Conservation (phyloP, 1,140 invertebrate genomes). For the Aplysia californica region DNA sequence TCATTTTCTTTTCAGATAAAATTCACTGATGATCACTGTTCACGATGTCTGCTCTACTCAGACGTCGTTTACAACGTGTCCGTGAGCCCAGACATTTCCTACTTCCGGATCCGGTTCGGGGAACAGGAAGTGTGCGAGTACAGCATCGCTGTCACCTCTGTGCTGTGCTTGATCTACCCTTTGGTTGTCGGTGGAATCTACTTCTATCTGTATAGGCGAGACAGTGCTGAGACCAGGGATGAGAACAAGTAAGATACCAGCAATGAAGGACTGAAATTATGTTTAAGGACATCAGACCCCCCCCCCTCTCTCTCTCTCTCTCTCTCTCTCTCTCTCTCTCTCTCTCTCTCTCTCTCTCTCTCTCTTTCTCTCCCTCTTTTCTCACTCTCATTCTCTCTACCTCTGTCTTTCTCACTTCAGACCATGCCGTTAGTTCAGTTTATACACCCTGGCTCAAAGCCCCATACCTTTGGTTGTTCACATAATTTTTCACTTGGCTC, state of each 20-base stretch:
- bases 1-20: too few species aligned
- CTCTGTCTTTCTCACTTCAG: too few species aligned
- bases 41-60: slow-evolving; percentile 32
- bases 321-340: neutral
- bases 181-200: neutral
- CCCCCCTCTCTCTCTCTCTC: neutral
- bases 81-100: neutral
- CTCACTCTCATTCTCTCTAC: neutral
- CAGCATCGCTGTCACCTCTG: slow-evolving; percentile 29
- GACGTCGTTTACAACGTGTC: slow-evolving; percentile 10
- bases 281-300: neutral
- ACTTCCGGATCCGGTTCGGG: slow-evolving; percentile 24
- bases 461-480: too few species aligned
- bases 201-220: slow-evolving; percentile 18
- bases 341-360: neutral
- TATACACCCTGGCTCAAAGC: too few species aligned
- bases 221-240: neutral
- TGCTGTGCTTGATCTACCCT: slow-evolving; percentile 35
- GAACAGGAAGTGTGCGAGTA: slow-evolving; percentile 32
- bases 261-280: neutral
- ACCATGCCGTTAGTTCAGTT: too few species aligned
- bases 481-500: too few species aligned
- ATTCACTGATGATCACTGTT: slow-evolving; percentile 25
- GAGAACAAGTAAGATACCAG: slow-evolving; percentile 26
- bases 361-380: neutral